A percentile compares a stretch with the other conserved stretches of the same genome.
phyloP scores from a whole-genome alignment of 2,113 vertebrate species.

The Colossoma macropomum region DNA sequence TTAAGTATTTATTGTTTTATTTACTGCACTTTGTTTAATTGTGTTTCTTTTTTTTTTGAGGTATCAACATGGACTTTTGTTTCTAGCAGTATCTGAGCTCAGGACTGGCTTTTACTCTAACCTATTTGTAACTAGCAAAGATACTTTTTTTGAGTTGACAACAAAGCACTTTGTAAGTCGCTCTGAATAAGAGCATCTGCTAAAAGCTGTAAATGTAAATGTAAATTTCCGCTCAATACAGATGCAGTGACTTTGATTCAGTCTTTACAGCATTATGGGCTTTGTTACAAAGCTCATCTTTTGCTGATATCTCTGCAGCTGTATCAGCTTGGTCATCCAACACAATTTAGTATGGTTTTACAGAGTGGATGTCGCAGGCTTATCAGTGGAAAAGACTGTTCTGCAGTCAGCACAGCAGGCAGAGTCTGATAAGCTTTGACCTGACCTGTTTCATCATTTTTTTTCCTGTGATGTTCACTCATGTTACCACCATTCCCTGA shows the following conservation, averaged over 20 bases:
- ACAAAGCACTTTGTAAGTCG: too few relatives aligned
- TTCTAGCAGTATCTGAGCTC: too few relatives aligned
- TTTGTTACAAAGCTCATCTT: neutral
- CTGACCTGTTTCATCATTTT: neutral
- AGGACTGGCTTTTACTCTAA: too few relatives aligned
- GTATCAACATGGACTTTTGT: too few relatives aligned
- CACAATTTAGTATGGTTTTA: neutral
- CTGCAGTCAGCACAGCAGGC: neutral
- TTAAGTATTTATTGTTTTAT: too few relatives aligned
- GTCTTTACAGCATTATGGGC: neutral
- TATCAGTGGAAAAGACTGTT: neutral
- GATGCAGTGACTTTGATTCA: neutral
- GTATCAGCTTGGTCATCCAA: neutral
- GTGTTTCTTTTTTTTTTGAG: too few relatives aligned
- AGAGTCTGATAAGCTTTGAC: neutral
- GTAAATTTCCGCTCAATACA: neutral
- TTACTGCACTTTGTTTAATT: too few relatives aligned
- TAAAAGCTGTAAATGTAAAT: too few relatives aligned
- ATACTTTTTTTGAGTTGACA: too few relatives aligned
- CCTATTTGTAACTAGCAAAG: too few relatives aligned
- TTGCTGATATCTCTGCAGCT: neutral
- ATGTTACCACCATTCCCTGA: neutral
- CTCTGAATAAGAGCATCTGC: too few relatives aligned
- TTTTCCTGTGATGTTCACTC: neutral
- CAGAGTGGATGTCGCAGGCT: neutral